These are phyloP conservation scores for Tenthredo notha DNA, from an alignment of 2,888 invertebrate species.

Conservation along the genomic window DNA sequence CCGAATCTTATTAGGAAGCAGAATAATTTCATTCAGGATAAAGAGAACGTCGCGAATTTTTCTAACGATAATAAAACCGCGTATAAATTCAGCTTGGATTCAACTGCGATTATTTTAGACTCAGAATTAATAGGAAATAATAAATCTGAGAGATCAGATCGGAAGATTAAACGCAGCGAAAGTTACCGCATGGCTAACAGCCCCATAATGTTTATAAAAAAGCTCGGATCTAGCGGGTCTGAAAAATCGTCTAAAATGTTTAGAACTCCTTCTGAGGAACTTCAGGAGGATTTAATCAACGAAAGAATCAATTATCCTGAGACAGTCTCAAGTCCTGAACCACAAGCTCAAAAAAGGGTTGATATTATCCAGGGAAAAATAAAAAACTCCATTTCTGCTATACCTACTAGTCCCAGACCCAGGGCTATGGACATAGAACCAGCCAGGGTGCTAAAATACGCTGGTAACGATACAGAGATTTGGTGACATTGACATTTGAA, in stretches of 20 bases:
- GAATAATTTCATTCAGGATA: neutral
- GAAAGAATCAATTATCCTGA: slow-evolving; percentile 87
- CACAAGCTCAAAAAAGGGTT: slow-evolving; percentile 69
- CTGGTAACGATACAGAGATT: slow-evolving; percentile 87
- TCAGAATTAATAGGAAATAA: neutral
- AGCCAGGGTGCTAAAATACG: slow-evolving; percentile 84
- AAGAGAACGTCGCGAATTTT: slow-evolving; percentile 39
- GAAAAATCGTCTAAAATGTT: slow-evolving; percentile 68
- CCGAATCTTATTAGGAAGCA: slow-evolving; percentile 61
- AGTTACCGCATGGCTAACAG: slow-evolving; percentile 92
- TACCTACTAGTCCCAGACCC: slow-evolving; percentile 82
- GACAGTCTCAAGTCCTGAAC: slow-evolving; percentile 80
- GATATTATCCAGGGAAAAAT: slow-evolving; percentile 76
- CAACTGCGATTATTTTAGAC: slow-evolving; percentile 38
- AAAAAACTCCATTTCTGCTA: slow-evolving; percentile 61
- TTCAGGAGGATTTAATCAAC: slow-evolving; percentile 80
- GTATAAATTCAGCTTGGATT: slow-evolving; percentile 18
- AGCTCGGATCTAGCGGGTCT: slow-evolving; percentile 60
- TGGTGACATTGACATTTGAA: slow-evolving; percentile 81
- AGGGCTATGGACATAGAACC: slow-evolving; percentile 84
- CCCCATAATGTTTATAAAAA: slow-evolving; percentile 84
- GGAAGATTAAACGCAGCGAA: slow-evolving; percentile 88
- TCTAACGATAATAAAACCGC: neutral
- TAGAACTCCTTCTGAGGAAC: slow-evolving; percentile 75
- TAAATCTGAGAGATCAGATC: slow-evolving; percentile 60